These are phyloP conservation scores for Phalloptychus januarius DNA, from an alignment of 2,797 vertebrate genomes.

Conservation along the genomic window DNA sequence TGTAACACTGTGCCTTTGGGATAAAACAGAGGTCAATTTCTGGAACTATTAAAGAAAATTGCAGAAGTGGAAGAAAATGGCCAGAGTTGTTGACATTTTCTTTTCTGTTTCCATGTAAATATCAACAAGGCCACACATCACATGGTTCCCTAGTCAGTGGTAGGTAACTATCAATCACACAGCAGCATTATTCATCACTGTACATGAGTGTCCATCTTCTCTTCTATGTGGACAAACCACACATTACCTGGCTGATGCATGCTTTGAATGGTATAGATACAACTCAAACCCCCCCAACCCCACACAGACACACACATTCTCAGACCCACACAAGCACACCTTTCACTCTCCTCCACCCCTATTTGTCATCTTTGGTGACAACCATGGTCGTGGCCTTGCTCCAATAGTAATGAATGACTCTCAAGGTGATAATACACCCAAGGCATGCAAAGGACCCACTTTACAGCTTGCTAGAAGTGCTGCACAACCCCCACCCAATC, in stretches of 20 bases:
- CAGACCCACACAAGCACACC: background rate
- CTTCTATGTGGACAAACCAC: constrained; percentile 23
- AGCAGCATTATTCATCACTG: background rate
- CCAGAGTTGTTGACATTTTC: constrained; percentile 42
- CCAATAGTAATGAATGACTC: constrained; percentile 59
- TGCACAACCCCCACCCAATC: background rate
- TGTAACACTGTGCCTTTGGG: constrained; percentile 72
- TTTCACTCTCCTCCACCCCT: constrained; percentile 8
- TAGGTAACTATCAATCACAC: background rate
- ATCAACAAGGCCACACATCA: constrained; percentile 44
- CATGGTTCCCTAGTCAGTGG: background rate
- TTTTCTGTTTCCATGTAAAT: constrained; percentile 60
- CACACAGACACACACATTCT: constrained; percentile 4
- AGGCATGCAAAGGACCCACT: constrained; percentile 74
- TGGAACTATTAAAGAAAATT: constrained; percentile 74
- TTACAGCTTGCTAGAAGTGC: constrained; percentile 59
- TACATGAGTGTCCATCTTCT: constrained; percentile 17
- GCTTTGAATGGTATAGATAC: background rate
- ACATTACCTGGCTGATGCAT: background rate
- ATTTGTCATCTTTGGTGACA: constrained; percentile 65
- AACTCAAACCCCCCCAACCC: background rate
- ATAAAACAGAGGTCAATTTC: constrained; percentile 76
- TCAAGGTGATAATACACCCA: constrained; percentile 68
- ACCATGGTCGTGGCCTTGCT: constrained; percentile 44
- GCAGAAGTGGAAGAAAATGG: constrained; percentile 52